Evolutionary conservation across 1,140 invertebrate species (phyloP), one percentile per base, ranked within the genome.

Genomic region (Cydia fagiglandana): DNA sequence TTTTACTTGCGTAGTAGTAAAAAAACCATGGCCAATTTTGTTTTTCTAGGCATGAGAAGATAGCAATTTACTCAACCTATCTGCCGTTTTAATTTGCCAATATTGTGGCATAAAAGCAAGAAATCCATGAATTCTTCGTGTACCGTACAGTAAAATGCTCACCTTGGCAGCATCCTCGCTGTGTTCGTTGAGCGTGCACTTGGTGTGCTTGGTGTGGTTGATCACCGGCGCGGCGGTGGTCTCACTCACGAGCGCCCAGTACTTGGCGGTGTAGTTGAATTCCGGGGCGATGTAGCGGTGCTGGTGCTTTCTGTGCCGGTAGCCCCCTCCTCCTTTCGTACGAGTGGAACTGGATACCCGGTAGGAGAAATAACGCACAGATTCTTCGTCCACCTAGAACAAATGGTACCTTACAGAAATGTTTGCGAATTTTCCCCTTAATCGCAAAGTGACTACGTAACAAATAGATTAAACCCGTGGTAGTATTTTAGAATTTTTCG

Each of bases 281-380:
- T 92, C 91, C 0, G 91, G 91, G 0, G 91, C 91, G 38, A 92
- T 89, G 74, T 91, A 91, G n/a, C 89, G 83, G 45, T 91, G 90
- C 47, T 91, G 89, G 41, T 91, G 86, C 28, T 92, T 92, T 53
- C 90, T 81, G 61, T 91, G 88, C 3, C 89, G 79, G 77, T 88
- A 88, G 1, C 90, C 87, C 9, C 88, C 88, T 0, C 90, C 91
- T 0, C 91, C 91, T 75, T 91, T 91, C 10, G 84, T 90, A 5
- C 91, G 81, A 0, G 91, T 92, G 0, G 87, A 88, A 75, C 91
- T 92, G 34, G 91, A 92, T 4, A 92, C 91, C 4, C 91, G 87
- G 53, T 92, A 92, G 0, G 91, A 91, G 76, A 91, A 92, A 76
- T 90, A 88, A 74, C 82, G 81, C 20, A 92, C 84, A 0, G 88